Evolutionary conservation across 2,888 invertebrate species (phyloP), one percentile per base, ranked within the genome.

Genomic region (Aplocera efformata): DNA sequence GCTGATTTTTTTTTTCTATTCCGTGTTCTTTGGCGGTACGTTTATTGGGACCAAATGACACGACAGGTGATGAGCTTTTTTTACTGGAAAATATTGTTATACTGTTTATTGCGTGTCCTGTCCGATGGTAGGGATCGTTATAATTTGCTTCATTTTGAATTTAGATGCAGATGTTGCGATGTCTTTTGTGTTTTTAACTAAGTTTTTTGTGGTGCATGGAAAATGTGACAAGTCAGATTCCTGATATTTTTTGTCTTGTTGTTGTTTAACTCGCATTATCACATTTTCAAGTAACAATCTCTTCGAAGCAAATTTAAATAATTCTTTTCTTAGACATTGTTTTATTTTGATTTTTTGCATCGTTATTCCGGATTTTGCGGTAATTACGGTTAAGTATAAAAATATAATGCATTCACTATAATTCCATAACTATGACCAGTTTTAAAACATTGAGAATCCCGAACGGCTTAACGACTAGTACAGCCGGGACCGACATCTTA

Each of bases 41-140:
- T 79, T 82, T 81, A 83, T 82, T 80, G 80, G 79, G 58, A 79
- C 88, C 88, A 86, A 88, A 86, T 86, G 88, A 86, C 86, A 86
- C 84, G 85, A 84, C 88, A 88, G 88, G 86, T 88, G 88, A 85
- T 82, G 82, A n/a, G 60, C 67, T 69, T 79, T 81, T 80, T 79
- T 72, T 56, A 38, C 39, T 54, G 79, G 63, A 71, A 81, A 83
- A 83, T 79, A 82, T 80, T 73, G 85, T 85, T 84, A 83, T 72
- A 75, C 73, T 76, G 78, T 86, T 88, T 86, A 88, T 85, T 79
- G 81, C 80, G 76, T 82, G 83, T 77, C 71, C 63, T 70, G 74
- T 69, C 70, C 58, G 46, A 63, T 24, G 38, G 64, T 69, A 69
- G 59, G 65, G 61, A 53, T 72, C 72, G 67, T 74, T 60, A 53